Evolutionary conservation across 2,113 vertebrate genomes (phyloP), one percentile per base, ranked within the genome.

Genomic region (Mystacornis crossleyi): DNA sequence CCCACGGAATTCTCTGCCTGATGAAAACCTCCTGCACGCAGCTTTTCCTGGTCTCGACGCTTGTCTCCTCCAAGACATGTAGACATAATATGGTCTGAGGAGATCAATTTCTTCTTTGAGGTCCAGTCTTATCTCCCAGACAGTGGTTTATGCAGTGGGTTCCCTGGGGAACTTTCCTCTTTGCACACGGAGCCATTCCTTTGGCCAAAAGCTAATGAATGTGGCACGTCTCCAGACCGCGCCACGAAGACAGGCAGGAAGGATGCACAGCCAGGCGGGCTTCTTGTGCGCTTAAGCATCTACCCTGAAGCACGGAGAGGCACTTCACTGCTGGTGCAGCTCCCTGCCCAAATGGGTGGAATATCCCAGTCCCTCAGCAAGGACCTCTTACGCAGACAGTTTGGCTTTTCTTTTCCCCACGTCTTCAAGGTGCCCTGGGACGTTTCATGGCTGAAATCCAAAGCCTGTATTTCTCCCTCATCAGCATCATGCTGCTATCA

Each of bases 41-140:
- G 88, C 34, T 96, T 96, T 93, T 97, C 94, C 89, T 93, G 90
- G 81, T 98, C 92, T 91, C 43, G 2, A 48, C 8, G 2, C 80
- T 91, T 77, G 84, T 93, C 87, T 96, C 43, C 25, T 93, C 85
- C 96, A 94, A 90, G 91, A 83, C 95, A 62, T 92, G 81, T 95
- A 94, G 95, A 96, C 90, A 96, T 91, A 97, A 96, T 93, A 92
- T 18, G 94, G 96, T 97, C 95, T 97, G 90, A 94, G 93, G 95
- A 96, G 85, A 95, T 87, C 85, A 81, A 60, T 97, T 95, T 95
- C 84, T 95, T 95, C 89, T 94, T 95, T 90, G 89, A 97, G 96
- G 78, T 91, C 79, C 92, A 95, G 73, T 79, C 86, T 97, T 95
- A 95, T 97, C 87, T 97, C 66, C 79, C 95, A 97, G 96, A 92